Evolutionary conservation across 2,888 invertebrate genomes (phyloP), one percentile per base, ranked within the genome.

Genomic region (Coenonympha glycerion): DNA sequence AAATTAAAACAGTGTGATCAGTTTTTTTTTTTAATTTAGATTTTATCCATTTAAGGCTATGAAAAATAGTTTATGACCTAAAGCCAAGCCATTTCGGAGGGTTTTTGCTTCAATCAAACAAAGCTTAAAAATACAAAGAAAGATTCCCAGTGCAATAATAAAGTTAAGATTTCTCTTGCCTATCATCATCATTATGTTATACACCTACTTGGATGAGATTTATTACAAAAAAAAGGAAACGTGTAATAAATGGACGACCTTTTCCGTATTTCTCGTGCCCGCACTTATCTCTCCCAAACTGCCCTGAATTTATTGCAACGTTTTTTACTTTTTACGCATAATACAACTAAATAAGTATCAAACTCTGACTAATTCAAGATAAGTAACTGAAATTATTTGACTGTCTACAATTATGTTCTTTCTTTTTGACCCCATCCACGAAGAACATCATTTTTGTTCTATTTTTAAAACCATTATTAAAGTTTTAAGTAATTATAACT

Each of bases 151-250:
- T 15, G 30, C 34, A 44, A 48, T 19, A 39, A 45, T 45, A 24
- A 16, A 31, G n/a, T n/a, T n/a, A n/a, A n/a, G n/a, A n/a, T n/a
- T 21, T 31, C n/a, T 30, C 30, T 47, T 47, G 30, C 49, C 42
- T 37, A n/a, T 15, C 30, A 37, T 49, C 42, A 42, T 42, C 34
- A 49, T 42, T 44, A 37, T 16, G n/a, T 34, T 19, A 44, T 44
- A 44, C 21, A 37, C 21, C 34, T 11, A 22, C 16, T 30, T 13
- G n/a, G 41, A 15, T 6, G 11, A 44, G 34, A 49, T 46, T 49
- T 49, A 49, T 53, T 31, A 21, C 49, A 37, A 48, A 48, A 48
- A 52, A 41, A 24, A 15, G 42, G 26, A 49, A 42, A 49, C 8
- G 22, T 46, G n/a, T n/a, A n/a, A 49, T 33, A 53, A 31, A 39